Evolutionary conservation across 2,888 invertebrate genomes (phyloP), one percentile per base, ranked within the genome.

Genomic region (Lutraria lutraria): DNA sequence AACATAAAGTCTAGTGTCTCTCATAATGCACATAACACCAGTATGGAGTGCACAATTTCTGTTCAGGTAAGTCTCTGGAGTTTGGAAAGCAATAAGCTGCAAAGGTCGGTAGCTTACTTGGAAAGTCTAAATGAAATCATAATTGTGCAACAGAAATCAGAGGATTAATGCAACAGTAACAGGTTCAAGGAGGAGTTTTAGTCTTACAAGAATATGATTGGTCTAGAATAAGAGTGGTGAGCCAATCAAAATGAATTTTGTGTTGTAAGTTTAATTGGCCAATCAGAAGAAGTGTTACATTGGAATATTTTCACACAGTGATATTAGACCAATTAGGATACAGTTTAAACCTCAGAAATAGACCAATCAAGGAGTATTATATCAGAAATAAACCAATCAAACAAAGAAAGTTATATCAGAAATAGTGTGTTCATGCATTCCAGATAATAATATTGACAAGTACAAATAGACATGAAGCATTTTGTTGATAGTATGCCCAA

Each of bases 251-350:
- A 12, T 68, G n/a, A n/a, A 43, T 43, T 43, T 4, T 43, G 43
- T 43, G 43, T 43, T 43, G 12, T 68, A 68, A 68, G 12, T 68
- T 68, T 68, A 68, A 25, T 25, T 68, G 25, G 13, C 63, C 63
- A 68, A 68, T 68, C 63, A 68, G 25, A 68, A 68, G 63, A 25
- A 12, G 63, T 68, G 63, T 68, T 68, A 68, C 63, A 68, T 19
- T 25, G 25, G 63, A 12, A 68, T n/a, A 25, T n/a, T 68, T 68
- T 68, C 63, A 68, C 63, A 68, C 63, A 13, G 63, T 68, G n/a
- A 68, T 68, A 68, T 68, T 68, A 68, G 63, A 68, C 25, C 25
- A 68, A 68, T 68, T 43, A 43, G 63, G 3, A 25, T 68, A 68
- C 25, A 68, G 25, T 25, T n/a, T 68, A 68, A 10, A 68, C 43